Evolutionary conservation across 2,113 vertebrate genomes (phyloP).

Genomic region (Pseudolaguvia tuberculata): DNA sequence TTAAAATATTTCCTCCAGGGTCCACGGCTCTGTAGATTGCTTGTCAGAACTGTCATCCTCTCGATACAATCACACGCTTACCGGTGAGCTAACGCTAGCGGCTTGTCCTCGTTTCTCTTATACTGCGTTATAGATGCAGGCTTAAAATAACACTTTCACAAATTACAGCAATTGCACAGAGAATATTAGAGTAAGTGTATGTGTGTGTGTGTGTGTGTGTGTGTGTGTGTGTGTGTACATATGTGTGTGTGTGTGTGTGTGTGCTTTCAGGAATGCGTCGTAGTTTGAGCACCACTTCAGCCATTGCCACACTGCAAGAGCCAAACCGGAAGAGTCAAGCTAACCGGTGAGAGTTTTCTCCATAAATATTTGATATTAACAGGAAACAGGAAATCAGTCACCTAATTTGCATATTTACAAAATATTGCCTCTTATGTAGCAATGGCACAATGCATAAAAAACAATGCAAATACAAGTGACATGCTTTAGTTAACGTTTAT

Average conservation of each 20-base stretch:
- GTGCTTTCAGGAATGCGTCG: conserved; percentile 68
- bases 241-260: conserved; percentile 31
- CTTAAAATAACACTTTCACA: not conserved
- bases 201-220: conserved; percentile 10
- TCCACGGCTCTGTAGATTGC: conserved; percentile 87
- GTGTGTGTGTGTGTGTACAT: conserved; percentile 28
- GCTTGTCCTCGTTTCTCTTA: not conserved
- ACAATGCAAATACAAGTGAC: too few relatives aligned
- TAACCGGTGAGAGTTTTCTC: conserved; percentile 69
- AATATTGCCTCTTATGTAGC: too few relatives aligned
- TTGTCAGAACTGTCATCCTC: conserved; percentile 81
- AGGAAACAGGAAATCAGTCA: not conserved
- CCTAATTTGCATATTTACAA: not conserved
- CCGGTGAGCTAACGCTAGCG: conserved; percentile 67
- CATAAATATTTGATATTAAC: too few relatives aligned
- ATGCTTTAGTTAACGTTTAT: too few relatives aligned
- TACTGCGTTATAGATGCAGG: not conserved
- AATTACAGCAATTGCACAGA: not conserved
- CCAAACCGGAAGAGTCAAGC: conserved; percentile 76
- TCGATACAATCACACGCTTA: conserved; percentile 73
- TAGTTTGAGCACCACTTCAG: conserved; percentile 85
- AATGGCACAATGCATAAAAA: too few relatives aligned
- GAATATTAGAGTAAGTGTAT: conserved; percentile 7
- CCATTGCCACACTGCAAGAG: conserved; percentile 78
- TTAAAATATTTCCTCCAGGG: conserved; percentile 64